These are phyloP conservation scores for Opisthocomus hoazin DNA, from an alignment of 2,113 vertebrate species.

Conservation along the genomic window DNA sequence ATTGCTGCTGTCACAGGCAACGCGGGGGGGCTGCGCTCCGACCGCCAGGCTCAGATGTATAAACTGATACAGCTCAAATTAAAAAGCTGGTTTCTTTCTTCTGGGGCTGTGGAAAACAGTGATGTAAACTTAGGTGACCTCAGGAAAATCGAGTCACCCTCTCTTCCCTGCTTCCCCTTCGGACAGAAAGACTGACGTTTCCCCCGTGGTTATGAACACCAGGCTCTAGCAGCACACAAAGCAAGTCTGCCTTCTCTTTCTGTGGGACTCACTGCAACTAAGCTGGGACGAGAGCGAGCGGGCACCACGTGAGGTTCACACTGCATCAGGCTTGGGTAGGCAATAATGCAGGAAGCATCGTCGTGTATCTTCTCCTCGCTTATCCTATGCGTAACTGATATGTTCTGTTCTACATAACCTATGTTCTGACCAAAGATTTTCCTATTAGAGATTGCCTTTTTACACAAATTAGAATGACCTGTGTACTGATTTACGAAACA, in stretches of 20 bases:
- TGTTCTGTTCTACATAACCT: too few species aligned
- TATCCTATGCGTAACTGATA: not conserved
- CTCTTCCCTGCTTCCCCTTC: not conserved
- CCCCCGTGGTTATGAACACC: not conserved
- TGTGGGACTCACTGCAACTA: not conserved
- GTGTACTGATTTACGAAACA: not conserved
- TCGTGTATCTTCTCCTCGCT: not conserved
- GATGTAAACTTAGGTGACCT: not conserved
- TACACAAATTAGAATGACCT: not conserved
- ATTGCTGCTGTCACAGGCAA: not conserved
- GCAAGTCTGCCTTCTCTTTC: not conserved
- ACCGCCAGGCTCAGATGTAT: not conserved
- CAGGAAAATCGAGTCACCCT: not conserved
- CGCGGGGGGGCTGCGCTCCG: fast-evolving
- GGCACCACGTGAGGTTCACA: fast-evolving
- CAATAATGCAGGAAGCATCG: not conserved
- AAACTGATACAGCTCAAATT: not conserved
- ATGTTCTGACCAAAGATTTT: not conserved
- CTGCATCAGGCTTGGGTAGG: not conserved
- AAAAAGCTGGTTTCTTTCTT: not conserved
- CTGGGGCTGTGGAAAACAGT: not conserved
- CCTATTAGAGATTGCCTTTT: not conserved
- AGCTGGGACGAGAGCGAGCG: not conserved
- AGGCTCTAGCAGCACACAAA: not conserved
- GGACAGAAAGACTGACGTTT: not conserved